Evolutionary conservation across 2,797 vertebrate genomes (phyloP), one percentile per base, ranked within the genome.

Genomic region (Phoeniculus purpureus): DNA sequence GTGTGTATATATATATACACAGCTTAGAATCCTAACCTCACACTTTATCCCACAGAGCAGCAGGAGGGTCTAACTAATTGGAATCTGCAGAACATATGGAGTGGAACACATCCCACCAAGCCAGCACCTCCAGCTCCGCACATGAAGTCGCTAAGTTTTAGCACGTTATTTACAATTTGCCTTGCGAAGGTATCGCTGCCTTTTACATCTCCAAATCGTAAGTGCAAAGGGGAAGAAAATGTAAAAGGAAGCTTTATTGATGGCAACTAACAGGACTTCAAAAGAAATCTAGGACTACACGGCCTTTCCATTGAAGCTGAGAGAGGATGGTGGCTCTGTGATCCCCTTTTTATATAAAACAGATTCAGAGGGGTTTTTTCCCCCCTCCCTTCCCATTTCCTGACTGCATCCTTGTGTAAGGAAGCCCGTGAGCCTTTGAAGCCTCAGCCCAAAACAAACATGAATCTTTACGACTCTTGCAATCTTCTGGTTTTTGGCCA

Each of bases 391-490:
- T 86, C 64, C 81, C 62, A 82, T 96, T 97, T 97, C 96, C 96
- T 95, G 92, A 93, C 89, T 94, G 84, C 89, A 96, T 96, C 96
- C 83, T 95, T 96, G 81, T 94, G 87, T 85, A 95, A 94, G 90
- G 81, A 96, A 97, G 95, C 81, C 65, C 91, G 66, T 7, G 15
- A 94, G 92, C 62, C 97, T 98, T 98, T 98, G 97, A 98, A 97
- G 96, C 85, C 74, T 95, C 91, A 79, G 87, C 90, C 94, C 97
- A 97, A 98, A 98, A 95, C 94, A 97, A 98, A 97, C 96, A 97
- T 47, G 90, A 96, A 93, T 91, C 95, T 97, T 96, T 96, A 71
- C 91, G 96, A 96, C 89, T 92, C 92, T 93, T 86, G 47, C 79
- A 94, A 78, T 93, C 92, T 90, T 94, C 91, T 93, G 71, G 45